These are phyloP conservation scores for Hirtodrosophila confusa DNA, from an alignment of 2,888 invertebrate species.

Conservation along the genomic window DNA sequence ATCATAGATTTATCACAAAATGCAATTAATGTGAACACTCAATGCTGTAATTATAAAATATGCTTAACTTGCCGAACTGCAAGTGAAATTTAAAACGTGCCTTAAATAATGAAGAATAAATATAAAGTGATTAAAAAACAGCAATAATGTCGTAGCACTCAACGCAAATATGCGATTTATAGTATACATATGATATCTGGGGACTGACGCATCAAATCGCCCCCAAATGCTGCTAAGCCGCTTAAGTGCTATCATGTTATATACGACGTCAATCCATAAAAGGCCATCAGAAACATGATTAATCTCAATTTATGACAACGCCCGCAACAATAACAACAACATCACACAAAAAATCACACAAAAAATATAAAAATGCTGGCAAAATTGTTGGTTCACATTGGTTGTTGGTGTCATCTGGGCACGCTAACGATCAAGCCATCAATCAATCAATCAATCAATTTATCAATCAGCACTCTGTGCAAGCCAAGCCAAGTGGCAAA, in stretches of 20 bases:
- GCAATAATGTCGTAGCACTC: no score
- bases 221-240: constrained; percentile 60
- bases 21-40: constrained; percentile 7
- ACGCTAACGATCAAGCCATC: constrained; percentile 66
- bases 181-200: constrained; percentile 1
- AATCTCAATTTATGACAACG: constrained; percentile 78
- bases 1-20: neutral
- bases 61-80: no score
- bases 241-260: constrained; percentile 73
- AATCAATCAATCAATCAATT: constrained; percentile 69
- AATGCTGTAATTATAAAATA: no score
- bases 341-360: constrained; percentile 10
- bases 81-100: neutral
- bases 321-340: constrained; percentile 27
- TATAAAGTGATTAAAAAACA: constrained; percentile 8
- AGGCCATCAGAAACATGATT: constrained; percentile 69
- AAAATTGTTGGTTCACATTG: constrained; percentile 21
- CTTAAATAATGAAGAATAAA: neutral
- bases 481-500: constrained; percentile 32
- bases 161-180: constrained; percentile 24
- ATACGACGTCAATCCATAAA: constrained; percentile 55
- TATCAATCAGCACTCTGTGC: constrained; percentile 64
- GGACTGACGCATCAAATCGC: constrained; percentile 24
- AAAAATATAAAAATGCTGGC: constrained; percentile 15
- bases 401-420: constrained; percentile 34